Evolutionary conservation across 2,797 vertebrate species (phyloP).

Genomic region (Chiroxiphia lanceolata): DNA sequence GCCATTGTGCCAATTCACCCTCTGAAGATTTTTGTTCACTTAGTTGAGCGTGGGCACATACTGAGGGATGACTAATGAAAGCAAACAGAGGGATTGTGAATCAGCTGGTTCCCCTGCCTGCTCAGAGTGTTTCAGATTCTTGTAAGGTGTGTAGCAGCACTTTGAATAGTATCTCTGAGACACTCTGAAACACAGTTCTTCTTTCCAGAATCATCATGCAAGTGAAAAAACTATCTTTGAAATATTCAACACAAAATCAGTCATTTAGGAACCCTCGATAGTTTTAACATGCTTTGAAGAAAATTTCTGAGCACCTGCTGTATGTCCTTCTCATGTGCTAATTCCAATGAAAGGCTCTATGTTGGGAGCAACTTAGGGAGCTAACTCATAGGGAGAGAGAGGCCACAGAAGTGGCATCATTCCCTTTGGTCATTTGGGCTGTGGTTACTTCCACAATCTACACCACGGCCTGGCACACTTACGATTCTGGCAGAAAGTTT

Average conservation of each 20-base stretch:
- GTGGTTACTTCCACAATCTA: not conserved
- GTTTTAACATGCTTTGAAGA: not conserved
- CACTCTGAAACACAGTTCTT: not conserved
- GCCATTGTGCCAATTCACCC: not conserved
- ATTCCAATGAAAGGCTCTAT: not conserved
- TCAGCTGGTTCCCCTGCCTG: rapidly evolving
- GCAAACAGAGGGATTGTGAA: not conserved
- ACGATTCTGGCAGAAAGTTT: slow-evolving; percentile 93
- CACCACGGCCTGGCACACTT: slow-evolving; percentile 41
- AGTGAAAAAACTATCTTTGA: not conserved
- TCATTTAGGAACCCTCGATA: not conserved
- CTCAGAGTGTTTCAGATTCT: not conserved
- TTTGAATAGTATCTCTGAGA: not conserved
- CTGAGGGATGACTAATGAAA: not conserved
- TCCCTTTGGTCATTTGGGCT: not conserved
- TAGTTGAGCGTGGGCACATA: not conserved
- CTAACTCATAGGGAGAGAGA: not conserved
- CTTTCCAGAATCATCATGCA: not conserved
- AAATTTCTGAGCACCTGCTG: not conserved
- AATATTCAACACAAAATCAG: not conserved
- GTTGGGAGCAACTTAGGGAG: not conserved
- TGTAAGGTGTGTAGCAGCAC: not conserved
- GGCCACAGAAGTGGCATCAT: not conserved
- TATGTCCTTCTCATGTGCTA: not conserved
- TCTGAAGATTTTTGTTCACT: not conserved